A percentile compares a stretch with the other conserved stretches of the same genome.
Conservation (phyloP, 2,797 vertebrate species). For the Botia kubotai region DNA sequence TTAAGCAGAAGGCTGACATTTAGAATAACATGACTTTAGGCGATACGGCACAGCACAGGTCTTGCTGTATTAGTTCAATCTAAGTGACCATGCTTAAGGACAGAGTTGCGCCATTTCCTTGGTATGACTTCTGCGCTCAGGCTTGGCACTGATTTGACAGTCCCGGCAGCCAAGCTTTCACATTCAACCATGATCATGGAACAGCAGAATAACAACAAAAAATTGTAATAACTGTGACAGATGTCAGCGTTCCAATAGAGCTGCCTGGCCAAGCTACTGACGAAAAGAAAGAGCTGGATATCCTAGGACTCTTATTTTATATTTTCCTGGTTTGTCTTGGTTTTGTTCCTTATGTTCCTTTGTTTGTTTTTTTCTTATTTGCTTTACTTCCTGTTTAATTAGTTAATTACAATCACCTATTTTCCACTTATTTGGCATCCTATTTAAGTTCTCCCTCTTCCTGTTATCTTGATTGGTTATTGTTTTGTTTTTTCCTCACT, state of each 20-base stretch:
- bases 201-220: constrained; percentile 34
- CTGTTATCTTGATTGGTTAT: too few relatives aligned
- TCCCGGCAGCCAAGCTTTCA: constrained; percentile 28
- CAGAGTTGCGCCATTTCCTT: constrained; percentile 35
- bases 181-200: constrained; percentile 40
- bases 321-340: too few relatives aligned
- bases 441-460: too few relatives aligned
- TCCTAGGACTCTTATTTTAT: too few relatives aligned
- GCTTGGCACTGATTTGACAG: constrained; percentile 40
- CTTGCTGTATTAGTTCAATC: constrained; percentile 45
- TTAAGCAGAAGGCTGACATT: constrained; percentile 48
- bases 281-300: neutral
- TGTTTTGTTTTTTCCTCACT: too few relatives aligned
- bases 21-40: constrained; percentile 47
- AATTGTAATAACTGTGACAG: constrained; percentile 47
- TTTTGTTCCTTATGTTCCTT: too few relatives aligned
- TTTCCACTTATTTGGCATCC: too few relatives aligned
- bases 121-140: constrained; percentile 32
- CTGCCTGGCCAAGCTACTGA: constrained; percentile 30
- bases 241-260: constrained; percentile 42
- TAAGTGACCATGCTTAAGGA: constrained; percentile 47
- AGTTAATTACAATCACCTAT: too few relatives aligned
- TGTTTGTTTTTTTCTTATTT: too few relatives aligned
- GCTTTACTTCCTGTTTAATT: too few relatives aligned
- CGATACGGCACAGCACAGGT: constrained; percentile 30